These are phyloP conservation scores for Pseudobourletiella spinata DNA, from an alignment of 1,140 invertebrate genomes.

Conservation along the genomic window DNA sequence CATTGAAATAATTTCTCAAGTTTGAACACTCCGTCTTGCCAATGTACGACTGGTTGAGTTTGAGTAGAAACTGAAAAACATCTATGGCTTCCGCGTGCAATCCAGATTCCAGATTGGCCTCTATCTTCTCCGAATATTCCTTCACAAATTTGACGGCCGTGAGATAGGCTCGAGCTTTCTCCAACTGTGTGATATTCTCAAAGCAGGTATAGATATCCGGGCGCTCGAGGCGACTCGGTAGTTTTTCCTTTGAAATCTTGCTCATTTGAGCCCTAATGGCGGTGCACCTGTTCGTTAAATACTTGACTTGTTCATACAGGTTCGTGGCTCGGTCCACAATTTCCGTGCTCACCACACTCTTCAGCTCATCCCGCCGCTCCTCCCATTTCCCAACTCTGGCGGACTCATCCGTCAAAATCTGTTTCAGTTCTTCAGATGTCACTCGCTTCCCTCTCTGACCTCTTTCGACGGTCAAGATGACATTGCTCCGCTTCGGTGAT, in stretches of 20 bases:
- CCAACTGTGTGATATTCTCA: constrained; percentile 16
- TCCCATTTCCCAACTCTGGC: neutral
- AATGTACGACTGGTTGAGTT: constrained; percentile 7
- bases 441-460: neutral
- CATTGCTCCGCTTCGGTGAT: neutral
- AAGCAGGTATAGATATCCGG: constrained; percentile 23
- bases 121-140: constrained; percentile 21
- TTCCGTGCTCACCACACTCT: neutral
- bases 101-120: constrained; percentile 26
- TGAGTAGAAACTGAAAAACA: constrained; percentile 5
- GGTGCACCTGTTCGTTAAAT: neutral
- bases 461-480: neutral
- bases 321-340: neutral
- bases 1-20: constrained; percentile 13
- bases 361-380: neutral
- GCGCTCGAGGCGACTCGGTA: constrained; percentile 26
- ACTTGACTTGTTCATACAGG: neutral
- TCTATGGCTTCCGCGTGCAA: constrained; percentile 28
- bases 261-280: constrained; percentile 10
- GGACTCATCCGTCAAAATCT: neutral
- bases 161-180: constrained; percentile 18
- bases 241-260: constrained; percentile 17
- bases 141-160: constrained; percentile 20
- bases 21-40: neutral
- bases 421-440: neutral